Evolutionary conservation across 2,888 invertebrate genomes (phyloP).

Genomic region (Himalopsyche japonica): DNA sequence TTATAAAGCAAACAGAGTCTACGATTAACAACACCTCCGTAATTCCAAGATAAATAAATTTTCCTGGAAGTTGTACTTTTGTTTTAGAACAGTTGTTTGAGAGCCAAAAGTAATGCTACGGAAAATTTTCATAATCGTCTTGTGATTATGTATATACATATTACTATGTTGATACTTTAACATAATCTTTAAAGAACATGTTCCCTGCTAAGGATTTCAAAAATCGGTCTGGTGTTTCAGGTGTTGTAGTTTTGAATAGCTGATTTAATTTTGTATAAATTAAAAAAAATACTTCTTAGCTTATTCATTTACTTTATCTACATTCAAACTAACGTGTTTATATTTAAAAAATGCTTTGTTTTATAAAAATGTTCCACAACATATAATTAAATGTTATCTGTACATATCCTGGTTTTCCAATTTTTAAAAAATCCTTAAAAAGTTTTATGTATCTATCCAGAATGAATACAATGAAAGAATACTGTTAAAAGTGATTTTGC

Average conservation of each 20-base stretch:
- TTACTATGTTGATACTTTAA: background rate
- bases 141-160: background rate
- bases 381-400: no score
- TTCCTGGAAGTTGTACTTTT: background rate
- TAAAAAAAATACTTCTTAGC: no score
- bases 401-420: no score
- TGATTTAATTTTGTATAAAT: no score
- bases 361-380: no score
- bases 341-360: no score
- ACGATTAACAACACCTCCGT: background rate
- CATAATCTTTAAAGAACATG: background rate
- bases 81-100: background rate
- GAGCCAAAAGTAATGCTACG: background rate
- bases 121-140: background rate
- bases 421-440: no score
- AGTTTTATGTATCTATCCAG: no score
- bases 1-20: background rate
- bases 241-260: background rate
- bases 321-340: no score
- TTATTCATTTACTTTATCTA: no score
- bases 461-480: no score
- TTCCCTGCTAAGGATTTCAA: background rate
- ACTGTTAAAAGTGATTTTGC: no score
- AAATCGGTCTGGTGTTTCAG: background rate
- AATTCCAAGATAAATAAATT: background rate